Conservation (phyloP, 1,140 invertebrate genomes). For the Xylocopa sonorina region DNA sequence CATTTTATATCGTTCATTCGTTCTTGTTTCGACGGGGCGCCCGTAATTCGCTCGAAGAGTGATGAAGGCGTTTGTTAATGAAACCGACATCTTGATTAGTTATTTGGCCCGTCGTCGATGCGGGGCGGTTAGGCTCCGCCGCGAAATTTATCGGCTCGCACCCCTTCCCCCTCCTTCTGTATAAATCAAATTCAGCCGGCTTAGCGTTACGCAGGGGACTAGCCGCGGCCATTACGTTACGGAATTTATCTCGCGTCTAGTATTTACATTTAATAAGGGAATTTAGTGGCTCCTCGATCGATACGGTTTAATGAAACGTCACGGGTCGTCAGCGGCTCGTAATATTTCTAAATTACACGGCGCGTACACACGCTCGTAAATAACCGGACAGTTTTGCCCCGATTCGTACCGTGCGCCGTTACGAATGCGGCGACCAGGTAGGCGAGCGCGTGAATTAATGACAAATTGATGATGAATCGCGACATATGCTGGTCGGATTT, state of each 20-base stretch:
- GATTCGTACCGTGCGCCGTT: no score
- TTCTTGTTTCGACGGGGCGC: slow-evolving; percentile 35
- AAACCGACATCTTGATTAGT: slow-evolving; percentile 67
- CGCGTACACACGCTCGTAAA: background rate
- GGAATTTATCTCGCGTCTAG: slow-evolving; percentile 47
- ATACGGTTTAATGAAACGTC: slow-evolving; percentile 41
- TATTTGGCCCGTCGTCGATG: slow-evolving; percentile 57
- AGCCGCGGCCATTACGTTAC: slow-evolving; percentile 19
- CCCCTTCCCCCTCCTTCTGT: no score
- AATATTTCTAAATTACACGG: slow-evolving; percentile 25
- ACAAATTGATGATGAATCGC: no score
- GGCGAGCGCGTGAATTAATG: no score
- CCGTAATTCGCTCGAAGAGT: slow-evolving; percentile 44
- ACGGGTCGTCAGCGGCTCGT: background rate
- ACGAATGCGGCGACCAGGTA: no score
- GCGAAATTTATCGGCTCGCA: slow-evolving; percentile 55
- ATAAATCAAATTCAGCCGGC: slow-evolving; percentile 61
- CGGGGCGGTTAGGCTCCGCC: slow-evolving; percentile 24
- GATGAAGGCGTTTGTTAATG: slow-evolving; percentile 59
- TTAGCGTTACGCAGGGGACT: slow-evolving; percentile 26
- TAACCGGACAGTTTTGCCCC: background rate
- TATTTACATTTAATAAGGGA: slow-evolving; percentile 46
- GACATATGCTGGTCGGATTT: no score
- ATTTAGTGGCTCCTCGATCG: slow-evolving; percentile 30
- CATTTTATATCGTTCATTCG: slow-evolving; percentile 41